These are phyloP conservation scores for Axea sp. DNA, from an alignment of 2,888 invertebrate species.

Conservation along the genomic window DNA sequence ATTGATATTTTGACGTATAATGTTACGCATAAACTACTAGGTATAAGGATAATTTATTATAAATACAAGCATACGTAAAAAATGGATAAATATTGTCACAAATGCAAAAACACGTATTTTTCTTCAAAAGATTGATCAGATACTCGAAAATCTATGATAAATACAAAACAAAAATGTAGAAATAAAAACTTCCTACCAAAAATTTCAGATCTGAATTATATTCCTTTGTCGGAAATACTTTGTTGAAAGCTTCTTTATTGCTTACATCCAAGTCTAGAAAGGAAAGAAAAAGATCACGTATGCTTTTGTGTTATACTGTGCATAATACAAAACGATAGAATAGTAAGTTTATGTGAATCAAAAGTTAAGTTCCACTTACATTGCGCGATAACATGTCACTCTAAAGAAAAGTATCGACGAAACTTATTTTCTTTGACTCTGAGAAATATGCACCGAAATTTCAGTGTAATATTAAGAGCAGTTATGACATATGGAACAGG, in stretches of 20 bases:
- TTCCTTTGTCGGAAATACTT: conserved; percentile 13
- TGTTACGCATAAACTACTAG: too few species aligned
- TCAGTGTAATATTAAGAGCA: conserved; percentile 6
- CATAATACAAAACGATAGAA: conserved; percentile 25
- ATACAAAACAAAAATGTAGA: too few species aligned
- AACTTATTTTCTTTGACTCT: conserved; percentile 3
- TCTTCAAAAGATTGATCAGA: too few species aligned
- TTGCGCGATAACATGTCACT: conserved; percentile 10
- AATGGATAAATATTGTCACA: too few species aligned
- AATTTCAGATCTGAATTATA: conserved; percentile 12
- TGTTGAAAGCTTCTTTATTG: conserved; percentile 10
- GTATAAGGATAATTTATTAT: too few species aligned
- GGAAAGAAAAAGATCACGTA: neutral
- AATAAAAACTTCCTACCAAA: too few species aligned
- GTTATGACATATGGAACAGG: neutral
- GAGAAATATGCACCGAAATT: conserved; percentile 1
- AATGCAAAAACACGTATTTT: too few species aligned
- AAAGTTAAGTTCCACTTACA: conserved; percentile 18
- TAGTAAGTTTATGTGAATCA: conserved; percentile 17
- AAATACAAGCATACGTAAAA: too few species aligned
- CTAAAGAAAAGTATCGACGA: neutral
- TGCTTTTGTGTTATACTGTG: neutral
- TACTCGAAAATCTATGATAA: too few species aligned
- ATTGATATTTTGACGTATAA: too few species aligned
- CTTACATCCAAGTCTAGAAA: conserved; percentile 10